Conservation (phyloP, 1,140 invertebrate species). For the Gryon sp. region DNA sequence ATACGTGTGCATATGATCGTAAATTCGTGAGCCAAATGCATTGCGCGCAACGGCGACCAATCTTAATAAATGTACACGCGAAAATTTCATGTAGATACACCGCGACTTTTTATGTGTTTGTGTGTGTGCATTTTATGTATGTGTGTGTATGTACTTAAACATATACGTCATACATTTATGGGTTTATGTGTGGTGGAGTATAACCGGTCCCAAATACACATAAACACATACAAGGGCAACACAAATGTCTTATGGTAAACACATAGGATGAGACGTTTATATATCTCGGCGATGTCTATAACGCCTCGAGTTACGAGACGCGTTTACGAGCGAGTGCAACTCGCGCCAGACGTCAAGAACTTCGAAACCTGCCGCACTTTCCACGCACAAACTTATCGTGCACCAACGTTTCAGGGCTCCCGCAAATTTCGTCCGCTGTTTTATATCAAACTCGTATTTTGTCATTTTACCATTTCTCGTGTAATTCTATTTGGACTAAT, state of each 20-base stretch:
- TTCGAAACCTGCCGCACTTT: constrained; percentile 65
- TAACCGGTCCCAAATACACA: constrained; percentile 29
- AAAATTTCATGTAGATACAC: constrained; percentile 24
- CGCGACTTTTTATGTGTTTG: constrained; percentile 12
- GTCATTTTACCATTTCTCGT: too few relatives aligned
- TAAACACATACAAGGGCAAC: constrained; percentile 9
- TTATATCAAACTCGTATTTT: not conserved
- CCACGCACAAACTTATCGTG: constrained; percentile 42
- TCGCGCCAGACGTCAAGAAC: constrained; percentile 76
- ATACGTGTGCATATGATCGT: constrained; percentile 25
- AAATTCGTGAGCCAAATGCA: constrained; percentile 26
- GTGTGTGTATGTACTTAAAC: constrained; percentile 2
- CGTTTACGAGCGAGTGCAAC: constrained; percentile 79
- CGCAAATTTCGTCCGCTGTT: not conserved
- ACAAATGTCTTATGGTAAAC: constrained; percentile 70
- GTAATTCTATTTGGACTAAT: too few relatives aligned
- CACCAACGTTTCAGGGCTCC: constrained; percentile 16
- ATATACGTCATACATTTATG: too few relatives aligned
- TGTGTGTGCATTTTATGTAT: not conserved
- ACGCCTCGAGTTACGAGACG: constrained; percentile 80
- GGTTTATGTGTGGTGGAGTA: constrained; percentile 13
- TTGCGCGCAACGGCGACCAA: constrained; percentile 26
- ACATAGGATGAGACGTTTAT: constrained; percentile 80
- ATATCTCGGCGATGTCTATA: constrained; percentile 80
- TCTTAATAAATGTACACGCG: constrained; percentile 48